Percentiles rank a stretch among this genome's conserved stretches.
Conservation (phyloP, 2,888 invertebrate species). For the Nomada ruficornis region DNA sequence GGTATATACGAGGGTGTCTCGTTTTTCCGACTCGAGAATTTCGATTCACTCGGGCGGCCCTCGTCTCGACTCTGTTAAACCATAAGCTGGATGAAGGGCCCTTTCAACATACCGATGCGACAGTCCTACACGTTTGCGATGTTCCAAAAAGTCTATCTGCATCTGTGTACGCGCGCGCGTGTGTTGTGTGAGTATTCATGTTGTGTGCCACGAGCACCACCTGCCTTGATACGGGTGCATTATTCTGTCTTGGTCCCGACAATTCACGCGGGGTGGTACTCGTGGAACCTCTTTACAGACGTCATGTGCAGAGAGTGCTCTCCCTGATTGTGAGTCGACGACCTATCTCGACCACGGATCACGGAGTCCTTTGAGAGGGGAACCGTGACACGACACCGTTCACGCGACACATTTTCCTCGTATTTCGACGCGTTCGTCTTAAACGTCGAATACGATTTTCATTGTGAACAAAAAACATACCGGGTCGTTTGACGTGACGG, state of each 20-base stretch:
- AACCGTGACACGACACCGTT: background rate
- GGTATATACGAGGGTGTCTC: slow-evolving; percentile 37
- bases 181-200: slow-evolving; percentile 28
- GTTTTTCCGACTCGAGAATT: slow-evolving; percentile 61
- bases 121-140: background rate
- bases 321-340: background rate
- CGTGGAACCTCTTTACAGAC: slow-evolving; percentile 45
- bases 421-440: slow-evolving; percentile 5
- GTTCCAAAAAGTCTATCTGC: background rate
- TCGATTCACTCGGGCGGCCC: slow-evolving; percentile 40
- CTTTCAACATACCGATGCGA: slow-evolving; percentile 5
- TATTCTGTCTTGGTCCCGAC: slow-evolving; percentile 56
- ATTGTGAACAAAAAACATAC: background rate
- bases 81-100: slow-evolving; percentile 47
- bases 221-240: slow-evolving; percentile 66
- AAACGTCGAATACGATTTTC: slow-evolving; percentile 6
- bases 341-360: slow-evolving; percentile 33
- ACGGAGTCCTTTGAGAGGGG: slow-evolving; percentile 20
- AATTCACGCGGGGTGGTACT: slow-evolving; percentile 56
- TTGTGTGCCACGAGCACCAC: slow-evolving; percentile 53
- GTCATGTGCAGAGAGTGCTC: slow-evolving; percentile 45
- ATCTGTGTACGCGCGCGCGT: background rate
- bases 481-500: background rate
- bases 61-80: slow-evolving; percentile 51
- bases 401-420: background rate